Percentiles rank a stretch among this genome's conserved stretches.
phyloP scores from a whole-genome alignment of 2,113 vertebrate genomes.

The Melierax canorus region DNA sequence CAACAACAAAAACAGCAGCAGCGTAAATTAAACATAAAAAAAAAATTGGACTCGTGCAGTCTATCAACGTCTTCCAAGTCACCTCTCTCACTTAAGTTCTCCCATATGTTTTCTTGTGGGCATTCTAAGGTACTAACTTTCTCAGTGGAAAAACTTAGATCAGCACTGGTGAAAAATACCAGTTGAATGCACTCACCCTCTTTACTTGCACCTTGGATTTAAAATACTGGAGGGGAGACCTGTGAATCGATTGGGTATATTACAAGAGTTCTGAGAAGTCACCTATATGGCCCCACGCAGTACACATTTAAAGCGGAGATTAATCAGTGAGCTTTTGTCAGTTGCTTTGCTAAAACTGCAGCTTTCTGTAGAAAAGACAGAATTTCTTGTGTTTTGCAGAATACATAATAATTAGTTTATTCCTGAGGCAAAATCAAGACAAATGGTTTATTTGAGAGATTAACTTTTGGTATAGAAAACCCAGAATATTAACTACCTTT shows the following conservation, averaged over 20 bases:
- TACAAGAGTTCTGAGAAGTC: background rate
- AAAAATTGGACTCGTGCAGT: background rate
- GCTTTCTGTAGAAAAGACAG: background rate
- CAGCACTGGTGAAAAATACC: background rate
- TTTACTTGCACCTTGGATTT: background rate
- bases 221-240: background rate
- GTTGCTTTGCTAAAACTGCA: background rate
- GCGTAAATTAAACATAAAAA: background rate
- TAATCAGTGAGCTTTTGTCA: background rate
- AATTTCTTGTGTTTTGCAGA: background rate
- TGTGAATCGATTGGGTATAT: background rate
- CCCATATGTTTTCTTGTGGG: background rate
- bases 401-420: background rate
- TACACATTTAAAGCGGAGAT: background rate
- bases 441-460: background rate
- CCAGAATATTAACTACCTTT: background rate
- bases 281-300: fast-evolving
- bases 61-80: background rate
- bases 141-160: background rate
- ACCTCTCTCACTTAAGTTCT: background rate
- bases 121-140: background rate
- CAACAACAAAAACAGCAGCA: background rate
- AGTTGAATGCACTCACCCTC: background rate
- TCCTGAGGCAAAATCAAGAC: background rate
- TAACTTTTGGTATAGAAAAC: background rate